Evolutionary conservation across 37 sponge, comb jelly and placozoan species (phyloP).

Genomic region (Oopsacas minuta): DNA sequence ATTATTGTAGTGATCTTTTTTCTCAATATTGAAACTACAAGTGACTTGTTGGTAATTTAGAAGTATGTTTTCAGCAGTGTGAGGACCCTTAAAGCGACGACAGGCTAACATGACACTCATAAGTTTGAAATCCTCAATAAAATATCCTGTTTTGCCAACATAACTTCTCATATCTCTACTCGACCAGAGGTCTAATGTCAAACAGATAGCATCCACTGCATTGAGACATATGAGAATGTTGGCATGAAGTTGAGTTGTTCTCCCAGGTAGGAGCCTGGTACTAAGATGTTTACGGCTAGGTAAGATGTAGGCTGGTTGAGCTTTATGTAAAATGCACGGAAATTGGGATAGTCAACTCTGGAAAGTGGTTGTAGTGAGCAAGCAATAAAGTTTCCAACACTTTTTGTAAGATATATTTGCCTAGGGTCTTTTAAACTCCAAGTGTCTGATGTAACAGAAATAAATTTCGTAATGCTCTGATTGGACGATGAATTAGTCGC

Average conservation of each 20-base stretch:
- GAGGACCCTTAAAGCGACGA: background rate
- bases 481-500: background rate
- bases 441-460: background rate
- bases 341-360: background rate
- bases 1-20: conserved; percentile 13
- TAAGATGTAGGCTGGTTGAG: too few relatives aligned
- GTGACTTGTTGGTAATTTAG: conserved; percentile 13
- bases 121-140: background rate
- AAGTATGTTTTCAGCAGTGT: conserved; percentile 25
- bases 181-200: too few relatives aligned
- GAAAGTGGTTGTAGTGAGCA: background rate
- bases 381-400: background rate
- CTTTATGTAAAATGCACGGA: too few relatives aligned
- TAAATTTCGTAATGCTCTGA: background rate
- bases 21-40: conserved; percentile 18
- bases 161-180: conserved; percentile 23
- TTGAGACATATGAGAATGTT: too few relatives aligned
- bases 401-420: background rate
- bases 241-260: too few relatives aligned
- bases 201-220: too few relatives aligned
- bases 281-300: too few relatives aligned
- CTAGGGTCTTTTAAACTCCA: background rate
- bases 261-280: too few relatives aligned
- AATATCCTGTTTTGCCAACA: conserved; percentile 20
- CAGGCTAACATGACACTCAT: conserved; percentile 9